Percentiles rank a stretch among this genome's conserved stretches.
Conservation (phyloP, 1,140 invertebrate species). For the Euwallacea fornicatus region DNA sequence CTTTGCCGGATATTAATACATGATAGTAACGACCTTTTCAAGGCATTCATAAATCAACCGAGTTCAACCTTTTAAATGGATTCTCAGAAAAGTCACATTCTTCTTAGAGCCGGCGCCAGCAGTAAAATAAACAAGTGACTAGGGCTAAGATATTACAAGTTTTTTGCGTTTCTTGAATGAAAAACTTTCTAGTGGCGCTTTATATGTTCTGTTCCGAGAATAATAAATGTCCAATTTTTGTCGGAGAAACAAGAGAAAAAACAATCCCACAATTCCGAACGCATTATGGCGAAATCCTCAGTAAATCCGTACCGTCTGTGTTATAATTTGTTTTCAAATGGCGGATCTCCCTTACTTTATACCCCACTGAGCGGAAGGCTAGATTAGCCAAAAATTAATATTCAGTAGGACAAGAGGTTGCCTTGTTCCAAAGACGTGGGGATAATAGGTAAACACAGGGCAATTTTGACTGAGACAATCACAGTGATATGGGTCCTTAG, state of each 20-base stretch:
- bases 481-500: constrained; percentile 6
- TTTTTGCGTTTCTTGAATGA: background rate
- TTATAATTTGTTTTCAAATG: constrained; percentile 6
- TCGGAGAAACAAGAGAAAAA: background rate
- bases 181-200: background rate
- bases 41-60: constrained; percentile 1
- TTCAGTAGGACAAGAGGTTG: constrained; percentile 9
- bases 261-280: background rate
- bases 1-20: no score
- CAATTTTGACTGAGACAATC: constrained; percentile 18
- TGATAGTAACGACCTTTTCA: background rate
- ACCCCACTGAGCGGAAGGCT: background rate
- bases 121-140: constrained; percentile 10
- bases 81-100: constrained; percentile 14
- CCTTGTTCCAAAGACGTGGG: constrained; percentile 2
- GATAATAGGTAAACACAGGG: constrained; percentile 13
- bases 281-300: constrained; percentile 1
- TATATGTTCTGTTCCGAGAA: background rate
- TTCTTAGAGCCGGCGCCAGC: constrained; percentile 5
- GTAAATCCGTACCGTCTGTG: background rate
- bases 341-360: background rate
- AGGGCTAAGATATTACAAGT: constrained; percentile 4
- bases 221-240: background rate
- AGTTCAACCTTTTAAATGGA: constrained; percentile 5
- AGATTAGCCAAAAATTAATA: constrained; percentile 24